Evolutionary conservation across 2,113 vertebrate species (phyloP), one percentile per base, ranked within the genome.

Genomic region (Gopherus evgoodei): DNA sequence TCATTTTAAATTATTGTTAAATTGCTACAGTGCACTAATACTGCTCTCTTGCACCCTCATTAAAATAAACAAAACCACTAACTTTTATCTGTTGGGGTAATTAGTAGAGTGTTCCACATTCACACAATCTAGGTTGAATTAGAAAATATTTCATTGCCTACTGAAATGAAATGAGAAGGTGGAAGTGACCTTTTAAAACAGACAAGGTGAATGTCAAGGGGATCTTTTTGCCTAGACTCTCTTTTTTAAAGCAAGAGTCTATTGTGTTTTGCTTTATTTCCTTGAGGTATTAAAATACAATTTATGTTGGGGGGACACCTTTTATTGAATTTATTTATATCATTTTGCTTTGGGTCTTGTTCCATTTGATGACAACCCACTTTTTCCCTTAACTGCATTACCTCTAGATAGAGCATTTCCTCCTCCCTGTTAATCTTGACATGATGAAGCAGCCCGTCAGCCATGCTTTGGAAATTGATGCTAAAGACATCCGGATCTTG

Each of bases 381-480:
- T 5, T 17, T 31, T 10, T 59, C 6, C 1, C 17, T 16, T 8
- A 83, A 49, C 6, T 22, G 1, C 21, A 16, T 98, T 98, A 99
- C 99, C 98, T 99, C 98, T 49, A 99, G 95, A 93, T 97, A 97
- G 59, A 99, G 94, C 13, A 87, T 85, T 49, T 97, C 97, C 62
- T 98, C 97, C 44, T 99, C 97, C 96, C 99, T 98, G n/a, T 97
- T 97, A 82, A 99, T 98, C 88, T 97, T 96, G 83, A 99, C 31
- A 0, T 93, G 97, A 52, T 99, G 98, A 49, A 98, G 98, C 0
- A 99, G 98, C 83, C 98, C 98, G 84, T 99, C 98, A 22, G 98
- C 98, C 98, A 99, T 92, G 86, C 44, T 98, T 98, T 98, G 98
- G 53, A 96, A 95, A 93, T 95, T 96, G 87, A 98, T 97, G 81